Evolutionary conservation across 2,113 vertebrate genomes (phyloP).

Genomic region (chimpanzee (Pan troglodytes)): NHGRI_mPanTro3-v2.1_pri NC_072403.2:178834501-178835000

Average conservation of each 20-base stretch:
- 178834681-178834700: background rate
- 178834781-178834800: accelerated
- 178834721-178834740: background rate
- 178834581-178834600: accelerated
- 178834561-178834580: background rate
- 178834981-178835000: accelerated
- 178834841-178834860: background rate
- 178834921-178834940: background rate
- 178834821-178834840: accelerated
- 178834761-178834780: background rate
- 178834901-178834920: background rate
- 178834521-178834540: background rate
- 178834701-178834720: background rate
- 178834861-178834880: background rate
- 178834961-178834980: accelerated
- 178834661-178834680: background rate
- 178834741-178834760: background rate
- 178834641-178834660: background rate
- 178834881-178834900: background rate
- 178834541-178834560: accelerated
- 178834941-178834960: accelerated
- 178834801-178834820: background rate
- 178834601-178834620: accelerated
- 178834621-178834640: no score
- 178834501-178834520: background rate